phyloP scores from a whole-genome alignment of 2,113 vertebrate species.

The Eupsittula cactorum region DNA sequence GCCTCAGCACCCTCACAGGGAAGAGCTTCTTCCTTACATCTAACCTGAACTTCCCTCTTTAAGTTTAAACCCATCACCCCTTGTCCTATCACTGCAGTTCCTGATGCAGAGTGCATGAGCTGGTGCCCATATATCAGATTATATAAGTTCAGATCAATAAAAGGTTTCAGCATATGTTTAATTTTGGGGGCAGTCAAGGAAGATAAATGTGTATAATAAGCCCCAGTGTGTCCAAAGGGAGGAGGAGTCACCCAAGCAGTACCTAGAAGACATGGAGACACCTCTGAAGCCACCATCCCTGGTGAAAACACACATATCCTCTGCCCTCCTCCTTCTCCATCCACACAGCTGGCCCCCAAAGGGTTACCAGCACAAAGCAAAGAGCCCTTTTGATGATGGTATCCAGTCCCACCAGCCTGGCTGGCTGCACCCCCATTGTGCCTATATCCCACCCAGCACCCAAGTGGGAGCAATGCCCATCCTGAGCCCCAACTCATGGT shows the following conservation, averaged over 20 bases:
- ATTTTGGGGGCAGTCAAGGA: background rate
- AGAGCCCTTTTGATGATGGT: accelerated
- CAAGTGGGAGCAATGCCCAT: accelerated
- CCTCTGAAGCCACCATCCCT: background rate
- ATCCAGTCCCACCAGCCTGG: background rate
- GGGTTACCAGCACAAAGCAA: background rate
- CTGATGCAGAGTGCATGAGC: background rate
- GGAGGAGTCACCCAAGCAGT: background rate
- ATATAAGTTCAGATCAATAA: background rate
- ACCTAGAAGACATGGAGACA: accelerated
- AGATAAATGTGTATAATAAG: accelerated
- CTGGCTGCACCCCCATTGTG: accelerated
- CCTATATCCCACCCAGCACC: accelerated
- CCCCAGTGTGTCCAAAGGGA: accelerated
- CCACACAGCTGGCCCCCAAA: background rate
- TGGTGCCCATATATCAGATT: accelerated
- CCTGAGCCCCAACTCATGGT: accelerated
- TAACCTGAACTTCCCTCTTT: background rate
- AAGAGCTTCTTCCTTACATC: background rate
- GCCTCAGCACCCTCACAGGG: background rate
- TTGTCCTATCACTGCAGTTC: background rate
- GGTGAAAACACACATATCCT: accelerated
- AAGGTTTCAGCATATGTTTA: accelerated
- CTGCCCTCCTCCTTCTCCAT: background rate
- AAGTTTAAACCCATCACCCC: background rate